Evolutionary conservation across 1,140 invertebrate species (phyloP), one percentile per base, ranked within the genome.

Genomic region (Macrocentrus cingulum): DNA sequence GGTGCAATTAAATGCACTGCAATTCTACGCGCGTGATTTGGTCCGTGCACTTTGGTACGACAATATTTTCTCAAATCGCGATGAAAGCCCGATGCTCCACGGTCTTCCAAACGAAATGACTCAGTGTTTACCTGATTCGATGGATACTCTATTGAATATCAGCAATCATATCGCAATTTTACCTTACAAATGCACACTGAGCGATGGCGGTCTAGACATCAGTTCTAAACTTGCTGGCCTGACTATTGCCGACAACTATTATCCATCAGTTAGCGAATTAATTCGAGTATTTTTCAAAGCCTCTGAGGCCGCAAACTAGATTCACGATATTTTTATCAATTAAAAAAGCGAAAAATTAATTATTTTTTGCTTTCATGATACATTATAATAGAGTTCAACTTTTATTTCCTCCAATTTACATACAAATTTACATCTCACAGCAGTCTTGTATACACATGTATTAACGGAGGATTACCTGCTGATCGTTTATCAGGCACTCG

Each of bases 111-210:
- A 62, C 1, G 52, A 41, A 34, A 11, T 63, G 2, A 9, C 64
- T 6, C 15, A 58, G 11, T 50, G 64, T 48, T 62, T 67, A n/a
- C n/a, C 20, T 42, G 20, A 45, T 5, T 16, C 65, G 41, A 41
- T 65, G 22, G 50, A 75, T 45, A 39, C 5, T 2, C 59, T 61
- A 18, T 51, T 75, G 9, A 71, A 61, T 56, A 66, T 76, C 41
- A 49, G 15, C 22, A 65, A 69, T 45, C 74, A 76, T 59, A 64
- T 61, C 37, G 69, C 71, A 9, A 18, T 71, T 19, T 44, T 76
- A 39, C 61, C 66, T 13, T 71, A 70, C 23, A 65, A 61, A n/a
- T 66, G 34, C 22, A 49, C 46, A 44, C 39, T 75, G 15, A 66
- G 11, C 4, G 49, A 42, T 13, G 44, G 32, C 18, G 67, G 66